These are phyloP conservation scores for Alsophila aescularia DNA, from an alignment of 2,888 invertebrate genomes.

Conservation along the genomic window DNA sequence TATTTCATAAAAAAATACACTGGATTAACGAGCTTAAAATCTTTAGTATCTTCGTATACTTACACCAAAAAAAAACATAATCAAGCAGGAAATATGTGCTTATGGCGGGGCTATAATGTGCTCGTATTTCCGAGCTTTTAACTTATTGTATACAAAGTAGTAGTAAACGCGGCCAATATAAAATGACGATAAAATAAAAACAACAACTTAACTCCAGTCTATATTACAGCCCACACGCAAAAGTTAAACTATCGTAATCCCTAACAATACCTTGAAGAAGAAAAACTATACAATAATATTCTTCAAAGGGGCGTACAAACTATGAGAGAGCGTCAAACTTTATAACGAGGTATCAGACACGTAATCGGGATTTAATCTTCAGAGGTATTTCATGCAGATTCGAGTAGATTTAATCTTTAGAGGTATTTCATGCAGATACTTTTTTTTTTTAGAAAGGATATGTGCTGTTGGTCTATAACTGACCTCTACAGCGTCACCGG, in stretches of 20 bases:
- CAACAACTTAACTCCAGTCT: slow-evolving; percentile 7
- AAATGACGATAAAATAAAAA: slow-evolving; percentile 12
- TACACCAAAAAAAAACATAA: neutral
- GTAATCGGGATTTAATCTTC: neutral
- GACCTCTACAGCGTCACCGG: too few species aligned
- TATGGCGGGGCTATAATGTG: neutral
- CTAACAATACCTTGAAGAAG: slow-evolving; percentile 37
- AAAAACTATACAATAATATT: slow-evolving; percentile 59
- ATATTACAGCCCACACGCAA: slow-evolving; percentile 26
- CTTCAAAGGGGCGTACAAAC: slow-evolving; percentile 65
- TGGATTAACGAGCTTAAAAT: too few species aligned
- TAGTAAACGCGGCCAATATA: slow-evolving; percentile 5
- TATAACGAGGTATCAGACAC: slow-evolving; percentile 55
- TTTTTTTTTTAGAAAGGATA: too few species aligned
- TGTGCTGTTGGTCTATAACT: too few species aligned
- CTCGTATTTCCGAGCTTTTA: neutral
- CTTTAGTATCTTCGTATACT: too few species aligned
- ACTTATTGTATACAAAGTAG: slow-evolving; percentile 1
- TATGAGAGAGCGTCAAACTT: slow-evolving; percentile 64
- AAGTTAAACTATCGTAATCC: slow-evolving; percentile 37
- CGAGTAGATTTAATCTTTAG: too few species aligned
- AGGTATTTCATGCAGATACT: too few species aligned
- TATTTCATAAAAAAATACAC: too few species aligned
- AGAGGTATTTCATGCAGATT: neutral
- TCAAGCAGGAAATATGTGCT: neutral